Evolutionary conservation across 2,797 vertebrate species (phyloP), one percentile per base, ranked within the genome.

Genomic region (Myoxocephalus aenaeus): DNA sequence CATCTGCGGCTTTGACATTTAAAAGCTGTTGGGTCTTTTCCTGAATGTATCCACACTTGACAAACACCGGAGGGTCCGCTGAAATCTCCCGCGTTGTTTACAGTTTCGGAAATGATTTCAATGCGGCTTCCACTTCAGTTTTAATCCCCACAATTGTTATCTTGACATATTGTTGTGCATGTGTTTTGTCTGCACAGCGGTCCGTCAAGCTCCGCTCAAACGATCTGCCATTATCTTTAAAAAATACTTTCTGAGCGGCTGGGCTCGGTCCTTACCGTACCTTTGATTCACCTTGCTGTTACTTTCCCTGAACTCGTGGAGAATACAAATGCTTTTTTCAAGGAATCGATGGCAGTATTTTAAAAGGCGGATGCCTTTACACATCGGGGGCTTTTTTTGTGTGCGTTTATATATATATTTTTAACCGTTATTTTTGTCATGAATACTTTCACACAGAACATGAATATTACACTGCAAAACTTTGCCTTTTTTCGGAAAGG

Each of bases 21-120:
- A 29, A 85, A 81, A 86, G 84, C 79, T 81, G 62, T 64, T 58
- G 65, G 79, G 25, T 54, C 59, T 74, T 82, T 70, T 79, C 77
- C 82, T 65, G 65, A 72, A 83, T 8, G 70, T 54, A 70, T 46
- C 68, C 65, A 42, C 70, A 34, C 70, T 83, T 44, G 68, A 71
- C 81, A 68, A 79, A 80, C 79, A 67, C 73, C 79, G 59, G 76
- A 75, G 85, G 83, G 58, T 14, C 38, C 1, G 48, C 8, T 65
- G 46, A 66, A 69, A 73, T 77, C 66, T 44, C 54, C 48, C 22
- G 1, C 2, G 59, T 57, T 64, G 65, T 65, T 38, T 65, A 25
- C 69, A 51, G 36, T 80, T 85, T 38, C 3, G 10, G 40, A 80
- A 85, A 73, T 54, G 2, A 48, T 81, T 82, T 75, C 66, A 75